Conservation (phyloP, 2,113 vertebrate species). For the Mesocricetus auratus region DNA sequence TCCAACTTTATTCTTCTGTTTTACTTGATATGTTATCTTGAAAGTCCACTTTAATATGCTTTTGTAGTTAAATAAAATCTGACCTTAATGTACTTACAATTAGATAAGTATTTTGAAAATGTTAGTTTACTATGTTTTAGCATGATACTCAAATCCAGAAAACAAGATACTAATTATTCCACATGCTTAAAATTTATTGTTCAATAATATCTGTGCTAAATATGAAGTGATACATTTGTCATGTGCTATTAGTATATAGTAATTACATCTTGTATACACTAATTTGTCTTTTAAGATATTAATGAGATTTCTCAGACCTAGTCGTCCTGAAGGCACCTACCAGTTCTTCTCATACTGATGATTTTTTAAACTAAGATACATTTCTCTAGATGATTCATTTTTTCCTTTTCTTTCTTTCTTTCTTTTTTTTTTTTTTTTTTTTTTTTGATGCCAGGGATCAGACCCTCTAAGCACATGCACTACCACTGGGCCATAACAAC, state of each 20-base stretch:
- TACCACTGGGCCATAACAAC: background rate
- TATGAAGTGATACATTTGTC: background rate
- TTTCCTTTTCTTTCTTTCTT: background rate
- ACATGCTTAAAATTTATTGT: background rate
- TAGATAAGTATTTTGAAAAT: slow-evolving; percentile 8
- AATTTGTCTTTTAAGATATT: background rate
- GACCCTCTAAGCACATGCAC: background rate
- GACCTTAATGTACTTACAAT: background rate
- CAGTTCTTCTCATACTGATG: background rate
- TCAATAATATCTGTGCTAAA: background rate
- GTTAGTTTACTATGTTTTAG: background rate
- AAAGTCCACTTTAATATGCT: slow-evolving; percentile 16
- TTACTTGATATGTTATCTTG: slow-evolving; percentile 33
- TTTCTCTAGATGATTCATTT: slow-evolving; percentile 9
- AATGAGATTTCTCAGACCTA: background rate
- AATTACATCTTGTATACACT: background rate
- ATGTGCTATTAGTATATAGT: background rate
- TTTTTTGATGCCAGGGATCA: background rate
- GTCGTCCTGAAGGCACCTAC: background rate
- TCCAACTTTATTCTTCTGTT: background rate
- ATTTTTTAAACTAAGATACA: background rate
- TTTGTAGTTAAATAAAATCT: slow-evolving; percentile 37
- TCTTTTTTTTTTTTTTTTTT: background rate
- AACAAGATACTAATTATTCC: background rate
- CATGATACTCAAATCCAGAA: background rate